Base-by-base conservation (phyloP, 1,140 invertebrate genomes). In the Tribolium madens region DNA sequence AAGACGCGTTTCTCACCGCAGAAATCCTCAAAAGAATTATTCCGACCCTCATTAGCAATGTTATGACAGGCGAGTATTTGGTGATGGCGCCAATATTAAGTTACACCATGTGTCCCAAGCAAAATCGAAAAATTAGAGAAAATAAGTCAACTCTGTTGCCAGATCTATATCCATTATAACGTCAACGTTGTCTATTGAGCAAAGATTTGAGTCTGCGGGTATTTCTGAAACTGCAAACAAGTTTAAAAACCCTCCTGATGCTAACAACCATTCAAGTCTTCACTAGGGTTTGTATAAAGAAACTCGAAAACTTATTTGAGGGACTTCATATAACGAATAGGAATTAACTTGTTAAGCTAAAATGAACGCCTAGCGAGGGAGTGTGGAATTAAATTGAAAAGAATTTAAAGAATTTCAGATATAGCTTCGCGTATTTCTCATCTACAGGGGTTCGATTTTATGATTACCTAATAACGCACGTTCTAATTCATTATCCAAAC, bases 261-360 rank as follows among this genome's bases (percentile, higher is more conserved):
- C 57, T 64, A 64, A 64, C 57, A 64, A 64, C 57, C 57, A 64
- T 64, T 64, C 57, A 64, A 64, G 57, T 64, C 57, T 31, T 64
- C 57, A 33, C 10, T 64, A 26, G 57, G 57, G 57, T 64, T 33
- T 64, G 57, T 64, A 64, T 64, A 64, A 64, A 64, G 57, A 64
- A 64, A 64, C 46, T 72, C 46, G 46, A 50, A 72, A 52, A 72
- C 70, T 72, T 72, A 52, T 72, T 50, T 50, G 70, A 72, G 70
- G 70, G 70, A 72, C 42, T 48, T 17, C 46, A 68, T 52, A 76
- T 57, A 72, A 64, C 47, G 75, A 64, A 76, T 76, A 70, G 48
- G 75, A 76, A 76, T 76, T 76, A 76, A 76, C 75, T 76, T 76
- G 75, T 76, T 76, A 76, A 76, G 75, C 64, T 70, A 76, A 76